Base-by-base conservation (phyloP, 2,888 invertebrate genomes). In the Folsomia candida region DNA sequence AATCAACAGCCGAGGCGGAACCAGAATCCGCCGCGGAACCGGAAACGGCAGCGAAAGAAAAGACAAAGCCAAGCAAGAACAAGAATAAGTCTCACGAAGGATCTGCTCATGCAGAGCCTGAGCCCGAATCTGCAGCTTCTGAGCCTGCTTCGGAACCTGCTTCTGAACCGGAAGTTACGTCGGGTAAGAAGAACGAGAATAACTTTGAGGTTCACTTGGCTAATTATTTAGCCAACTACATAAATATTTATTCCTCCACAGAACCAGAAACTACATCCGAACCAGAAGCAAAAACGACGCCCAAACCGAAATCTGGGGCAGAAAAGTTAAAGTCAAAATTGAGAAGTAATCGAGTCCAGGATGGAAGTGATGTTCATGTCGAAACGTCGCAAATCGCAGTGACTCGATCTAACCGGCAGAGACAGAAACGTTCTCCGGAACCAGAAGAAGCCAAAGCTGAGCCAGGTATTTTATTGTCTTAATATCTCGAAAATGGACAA, bases 1-100 rank as follows among this genome's bases (percentile, higher is more conserved):
- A 85, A 71, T 81, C 85, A 0, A 83, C 82, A 70, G 82, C 84
- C 1, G 84, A 83, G 71, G 82, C 85, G 1, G 82, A 82, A 73
- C 76, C 83, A 1, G 83, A 72, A 80, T 77, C 77, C 0, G 81
- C 82, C 73, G 79, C 84, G 27, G 83, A 83, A 76, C 83, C 84
- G 0, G 79, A 82, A 76, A 82, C 85, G 1, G 85, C 86, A 77
- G 80, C 82, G 62, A 81, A 85, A 79, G 70, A 68, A 81, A 85
- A 79, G 70, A 68, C 27, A 70, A 74, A 71, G 83, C 85, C 26
- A 75, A 24, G 47, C 54, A 58, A 58, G 6, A 75, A 58, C 73
- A 81, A 70, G 60, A 78, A 67, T 26, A 67, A 70, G 25, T 65
- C 69, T 51, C 70, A 71, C 26, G 68, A 73, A 54, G 69, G n/a